Base-by-base conservation (phyloP, 1,140 invertebrate species). In the Magallana gigas region DNA sequence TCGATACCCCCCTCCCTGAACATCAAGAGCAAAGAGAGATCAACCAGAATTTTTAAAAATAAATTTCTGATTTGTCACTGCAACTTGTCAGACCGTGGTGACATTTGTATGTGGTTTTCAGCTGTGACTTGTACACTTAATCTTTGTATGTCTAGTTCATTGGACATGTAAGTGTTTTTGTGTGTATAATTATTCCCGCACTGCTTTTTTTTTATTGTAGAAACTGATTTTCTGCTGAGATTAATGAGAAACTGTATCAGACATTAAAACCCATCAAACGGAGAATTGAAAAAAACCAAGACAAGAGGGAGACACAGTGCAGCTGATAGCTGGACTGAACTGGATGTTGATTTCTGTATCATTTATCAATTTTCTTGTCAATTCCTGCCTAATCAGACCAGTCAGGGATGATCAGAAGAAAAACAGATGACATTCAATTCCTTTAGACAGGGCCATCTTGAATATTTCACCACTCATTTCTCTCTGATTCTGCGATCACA, bases 331-430 rank as follows among this genome's bases (percentile, higher is more conserved):
- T 76, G 68, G 68, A 29, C 68, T 29, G 68, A 76, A 76, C 23
- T 29, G 23, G 36, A 76, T 36, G 68, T 23, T 76, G 68, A 76
- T 76, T 76, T 76, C 68, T 76, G 68, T 76, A 76, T 76, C 23
- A 76, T 76, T 76, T 76, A 76, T 76, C 68, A 76, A 76, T 76
- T 76, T 76, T 29, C 68, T 76, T 76, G 68, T 76, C 68, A 76
- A 76, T 76, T 76, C 36, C 68, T 76, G 7, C 23, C 23, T 76
- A 76, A 76, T 76, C 68, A 76, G 23, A 18, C 23, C 12, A 76
- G 68, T 29, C 68, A 76, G 68, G 68, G 68, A 76, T 29, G 11
- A 18, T 29, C 11, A 29, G 68, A 76, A 76, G 68, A 29, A 29
- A 76, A 76, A 76, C 68, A 76, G 68, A 76, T 76, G 68, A 76